These are phyloP conservation scores for Sebastes cheni DNA, from an alignment of 2,797 vertebrate species.

Conservation along the genomic window DNA sequence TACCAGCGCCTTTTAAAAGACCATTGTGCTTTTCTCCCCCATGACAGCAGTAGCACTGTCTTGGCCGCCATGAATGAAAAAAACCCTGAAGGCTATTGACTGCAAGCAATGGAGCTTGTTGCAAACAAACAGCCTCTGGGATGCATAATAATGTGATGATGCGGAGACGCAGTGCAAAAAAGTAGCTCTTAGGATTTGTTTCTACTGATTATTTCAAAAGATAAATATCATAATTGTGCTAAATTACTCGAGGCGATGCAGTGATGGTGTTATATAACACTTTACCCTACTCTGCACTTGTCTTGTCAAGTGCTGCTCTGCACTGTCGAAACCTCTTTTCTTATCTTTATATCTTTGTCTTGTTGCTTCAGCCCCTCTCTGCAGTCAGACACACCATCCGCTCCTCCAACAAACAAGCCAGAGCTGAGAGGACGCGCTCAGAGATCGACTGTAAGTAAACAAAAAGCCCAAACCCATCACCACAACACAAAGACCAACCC, in stretches of 20 bases:
- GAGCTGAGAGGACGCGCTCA: slow-evolving; percentile 92
- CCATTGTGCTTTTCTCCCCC: slow-evolving; percentile 69
- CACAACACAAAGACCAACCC: background rate
- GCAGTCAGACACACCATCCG: slow-evolving; percentile 95
- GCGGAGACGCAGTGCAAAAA: slow-evolving; percentile 7
- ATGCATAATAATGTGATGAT: slow-evolving; percentile 69
- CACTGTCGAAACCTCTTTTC: background rate
- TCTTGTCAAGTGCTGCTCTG: background rate
- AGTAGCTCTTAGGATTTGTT: background rate
- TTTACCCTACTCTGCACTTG: background rate
- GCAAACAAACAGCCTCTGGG: slow-evolving; percentile 58
- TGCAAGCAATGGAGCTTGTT: slow-evolving; percentile 58
- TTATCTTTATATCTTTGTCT: background rate
- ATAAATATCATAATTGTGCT: background rate
- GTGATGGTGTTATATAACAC: background rate
- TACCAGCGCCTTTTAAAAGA: slow-evolving; percentile 65
- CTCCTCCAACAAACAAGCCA: slow-evolving; percentile 89
- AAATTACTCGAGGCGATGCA: background rate
- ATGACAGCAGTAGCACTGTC: slow-evolving; percentile 72
- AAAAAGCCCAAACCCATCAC: slow-evolving; percentile 7
- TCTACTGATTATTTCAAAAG: background rate
- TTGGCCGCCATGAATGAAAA: slow-evolving; percentile 55
- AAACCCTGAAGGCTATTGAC: slow-evolving; percentile 63
- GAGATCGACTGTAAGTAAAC: slow-evolving; percentile 95
- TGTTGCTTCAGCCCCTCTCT: slow-evolving; percentile 83